These are phyloP conservation scores for Perizoma flavofasciatum DNA, from an alignment of 2,888 invertebrate species.

Conservation along the genomic window DNA sequence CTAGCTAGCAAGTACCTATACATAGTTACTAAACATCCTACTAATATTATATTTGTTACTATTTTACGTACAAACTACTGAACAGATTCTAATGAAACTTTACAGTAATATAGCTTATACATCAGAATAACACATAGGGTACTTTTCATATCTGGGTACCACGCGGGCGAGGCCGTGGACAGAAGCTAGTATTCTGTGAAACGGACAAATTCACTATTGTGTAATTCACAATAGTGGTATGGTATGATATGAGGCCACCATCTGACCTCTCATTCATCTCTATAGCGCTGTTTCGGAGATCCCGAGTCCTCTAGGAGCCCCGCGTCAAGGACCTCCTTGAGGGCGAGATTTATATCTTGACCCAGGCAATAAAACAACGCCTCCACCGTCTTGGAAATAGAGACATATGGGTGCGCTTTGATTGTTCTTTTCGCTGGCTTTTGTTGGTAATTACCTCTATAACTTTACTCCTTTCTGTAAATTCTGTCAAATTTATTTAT, in stretches of 20 bases:
- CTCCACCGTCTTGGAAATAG: slow-evolving; percentile 45
- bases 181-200: too few species aligned
- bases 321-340: slow-evolving; percentile 54
- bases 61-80: too few species aligned
- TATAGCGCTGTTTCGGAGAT: slow-evolving; percentile 62
- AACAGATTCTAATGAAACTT: too few species aligned
- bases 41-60: too few species aligned
- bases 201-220: too few species aligned
- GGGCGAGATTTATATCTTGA: slow-evolving; percentile 70
- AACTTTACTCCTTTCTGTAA: slow-evolving; percentile 1
- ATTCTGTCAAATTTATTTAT: too few species aligned
- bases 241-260: slow-evolving; percentile 45
- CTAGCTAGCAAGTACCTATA: too few species aligned
- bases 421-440: slow-evolving; percentile 34
- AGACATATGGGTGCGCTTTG: slow-evolving; percentile 40
- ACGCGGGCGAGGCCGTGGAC: too few species aligned
- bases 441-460: slow-evolving; percentile 24
- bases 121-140: too few species aligned
- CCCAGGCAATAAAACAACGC: slow-evolving; percentile 71
- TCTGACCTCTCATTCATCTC: slow-evolving; percentile 57
- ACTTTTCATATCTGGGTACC: too few species aligned
- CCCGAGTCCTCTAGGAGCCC: slow-evolving; percentile 50
- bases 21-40: too few species aligned
- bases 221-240: slow-evolving; percentile 35
- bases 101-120: too few species aligned